Percentiles rank a stretch among this genome's conserved stretches.
Evolutionary conservation across 2,888 invertebrate genomes (phyloP).

Genomic region (Eledona agricola): DNA sequence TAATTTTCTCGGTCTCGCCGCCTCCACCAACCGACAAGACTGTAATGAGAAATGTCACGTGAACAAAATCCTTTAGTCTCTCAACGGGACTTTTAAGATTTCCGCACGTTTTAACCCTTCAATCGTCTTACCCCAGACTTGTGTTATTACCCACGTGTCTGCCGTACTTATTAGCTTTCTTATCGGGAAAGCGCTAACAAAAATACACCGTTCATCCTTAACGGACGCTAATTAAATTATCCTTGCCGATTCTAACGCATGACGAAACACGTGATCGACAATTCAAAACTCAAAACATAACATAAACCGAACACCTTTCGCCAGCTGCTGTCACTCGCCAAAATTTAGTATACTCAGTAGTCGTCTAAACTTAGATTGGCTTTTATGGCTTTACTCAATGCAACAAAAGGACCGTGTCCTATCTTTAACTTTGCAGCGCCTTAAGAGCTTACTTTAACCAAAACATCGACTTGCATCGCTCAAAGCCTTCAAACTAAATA

Average conservation of each 20-base stretch:
- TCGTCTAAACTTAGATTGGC: constrained; percentile 27
- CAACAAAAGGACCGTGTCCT: constrained; percentile 29
- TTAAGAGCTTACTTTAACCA: constrained; percentile 22
- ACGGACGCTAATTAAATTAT: constrained; percentile 9
- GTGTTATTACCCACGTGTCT: constrained; percentile 22
- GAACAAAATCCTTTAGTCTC: constrained; percentile 26
- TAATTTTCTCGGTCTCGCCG: constrained; percentile 21
- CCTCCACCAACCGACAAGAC: constrained; percentile 18
- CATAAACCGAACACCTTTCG: constrained; percentile 3
- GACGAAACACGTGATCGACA: too few species aligned
- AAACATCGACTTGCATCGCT: constrained; percentile 13
- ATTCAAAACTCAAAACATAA: too few species aligned
- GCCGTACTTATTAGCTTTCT: constrained; percentile 24
- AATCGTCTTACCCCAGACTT: constrained; percentile 14
- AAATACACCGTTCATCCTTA: too few species aligned
- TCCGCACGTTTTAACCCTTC: constrained; percentile 34
- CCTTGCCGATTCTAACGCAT: constrained; percentile 1
- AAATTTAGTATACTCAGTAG: constrained; percentile 10
- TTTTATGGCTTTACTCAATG: constrained; percentile 29
- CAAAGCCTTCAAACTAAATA: constrained; percentile 7
- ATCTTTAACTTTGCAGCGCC: constrained; percentile 24
- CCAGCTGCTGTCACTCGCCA: neutral
- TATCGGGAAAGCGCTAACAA: constrained; percentile 1
- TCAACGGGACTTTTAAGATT: constrained; percentile 26
- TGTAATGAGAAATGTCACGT: constrained; percentile 29